A percentile compares a stretch with the other conserved stretches of the same genome.
Conservation (phyloP, 2,113 vertebrate species). For the Percopsis transmontana region DNA sequence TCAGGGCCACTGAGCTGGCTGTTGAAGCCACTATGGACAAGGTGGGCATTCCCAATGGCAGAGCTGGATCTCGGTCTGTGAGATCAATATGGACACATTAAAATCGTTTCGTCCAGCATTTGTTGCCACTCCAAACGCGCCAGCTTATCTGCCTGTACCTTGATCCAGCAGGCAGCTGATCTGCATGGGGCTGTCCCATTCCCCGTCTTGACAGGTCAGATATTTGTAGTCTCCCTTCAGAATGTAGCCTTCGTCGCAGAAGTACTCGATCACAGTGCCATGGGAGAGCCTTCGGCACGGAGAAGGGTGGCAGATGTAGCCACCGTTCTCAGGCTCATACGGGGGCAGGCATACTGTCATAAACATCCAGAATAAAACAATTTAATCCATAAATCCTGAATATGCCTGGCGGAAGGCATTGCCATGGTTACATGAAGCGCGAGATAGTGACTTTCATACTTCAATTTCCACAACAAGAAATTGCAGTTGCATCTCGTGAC, state of each 20-base stretch:
- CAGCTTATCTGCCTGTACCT: slow-evolving; percentile 70
- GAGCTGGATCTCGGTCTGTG: slow-evolving; percentile 81
- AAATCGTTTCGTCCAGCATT: neutral
- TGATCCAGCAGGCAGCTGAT: slow-evolving; percentile 91
- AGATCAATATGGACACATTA: neutral
- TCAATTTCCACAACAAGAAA: no score
- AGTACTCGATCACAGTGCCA: slow-evolving; percentile 94
- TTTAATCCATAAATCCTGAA: no score
- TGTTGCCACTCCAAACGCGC: neutral
- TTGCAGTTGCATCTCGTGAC: no score
- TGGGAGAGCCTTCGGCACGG: slow-evolving; percentile 87
- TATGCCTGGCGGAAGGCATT: no score
- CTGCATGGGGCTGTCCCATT: slow-evolving; percentile 93
- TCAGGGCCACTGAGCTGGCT: slow-evolving; percentile 91
- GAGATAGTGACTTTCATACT: no score
- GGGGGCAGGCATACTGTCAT: slow-evolving; percentile 88
- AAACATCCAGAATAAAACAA: neutral
- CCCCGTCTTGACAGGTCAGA: slow-evolving; percentile 92
- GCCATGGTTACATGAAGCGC: no score
- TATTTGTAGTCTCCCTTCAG: slow-evolving; percentile 97
- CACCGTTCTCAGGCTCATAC: slow-evolving; percentile 92
- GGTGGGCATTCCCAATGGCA: slow-evolving; percentile 87
- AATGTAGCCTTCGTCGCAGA: slow-evolving; percentile 92
- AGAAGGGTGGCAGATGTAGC: slow-evolving; percentile 91
- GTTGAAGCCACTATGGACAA: slow-evolving; percentile 95